Conservation (phyloP, 2,888 invertebrate genomes). For the Acronicta psi region DNA sequence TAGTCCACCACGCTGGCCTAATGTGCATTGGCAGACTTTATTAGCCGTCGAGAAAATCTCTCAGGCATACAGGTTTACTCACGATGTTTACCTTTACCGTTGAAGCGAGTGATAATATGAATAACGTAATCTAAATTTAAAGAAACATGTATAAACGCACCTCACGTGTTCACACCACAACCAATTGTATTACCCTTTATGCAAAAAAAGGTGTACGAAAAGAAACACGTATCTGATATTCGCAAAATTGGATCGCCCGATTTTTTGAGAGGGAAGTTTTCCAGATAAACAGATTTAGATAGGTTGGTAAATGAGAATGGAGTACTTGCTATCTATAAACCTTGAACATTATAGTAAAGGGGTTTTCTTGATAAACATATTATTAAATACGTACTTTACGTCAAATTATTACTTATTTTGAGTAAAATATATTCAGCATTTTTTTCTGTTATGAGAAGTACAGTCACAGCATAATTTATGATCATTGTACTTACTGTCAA, state of each 20-base stretch:
- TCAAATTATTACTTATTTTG: too few species aligned
- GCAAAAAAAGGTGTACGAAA: constrained; percentile 28
- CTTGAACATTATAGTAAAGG: constrained; percentile 5
- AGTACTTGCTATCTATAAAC: constrained; percentile 10
- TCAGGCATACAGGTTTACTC: too few species aligned
- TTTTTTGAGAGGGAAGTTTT: constrained; percentile 29
- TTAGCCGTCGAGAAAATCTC: too few species aligned
- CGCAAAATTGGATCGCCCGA: constrained; percentile 37
- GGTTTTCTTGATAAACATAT: not conserved
- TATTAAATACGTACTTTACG: too few species aligned
- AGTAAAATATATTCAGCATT: too few species aligned
- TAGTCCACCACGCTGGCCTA: too few species aligned
- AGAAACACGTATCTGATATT: constrained; percentile 37
- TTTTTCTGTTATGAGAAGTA: too few species aligned
- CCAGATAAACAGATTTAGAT: constrained; percentile 46
- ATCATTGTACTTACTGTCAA: too few species aligned
- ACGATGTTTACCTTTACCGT: too few species aligned
- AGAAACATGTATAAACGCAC: constrained; percentile 7
- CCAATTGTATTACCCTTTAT: constrained; percentile 16
- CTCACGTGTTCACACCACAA: constrained; percentile 11
- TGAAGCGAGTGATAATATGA: too few species aligned
- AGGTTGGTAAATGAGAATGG: constrained; percentile 25
- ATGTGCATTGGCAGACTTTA: too few species aligned
- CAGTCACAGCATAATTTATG: too few species aligned
- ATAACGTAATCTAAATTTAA: not conserved